Base-by-base conservation (phyloP, 1,140 invertebrate genomes). In the Zeugodacus cucurbitae region DNA sequence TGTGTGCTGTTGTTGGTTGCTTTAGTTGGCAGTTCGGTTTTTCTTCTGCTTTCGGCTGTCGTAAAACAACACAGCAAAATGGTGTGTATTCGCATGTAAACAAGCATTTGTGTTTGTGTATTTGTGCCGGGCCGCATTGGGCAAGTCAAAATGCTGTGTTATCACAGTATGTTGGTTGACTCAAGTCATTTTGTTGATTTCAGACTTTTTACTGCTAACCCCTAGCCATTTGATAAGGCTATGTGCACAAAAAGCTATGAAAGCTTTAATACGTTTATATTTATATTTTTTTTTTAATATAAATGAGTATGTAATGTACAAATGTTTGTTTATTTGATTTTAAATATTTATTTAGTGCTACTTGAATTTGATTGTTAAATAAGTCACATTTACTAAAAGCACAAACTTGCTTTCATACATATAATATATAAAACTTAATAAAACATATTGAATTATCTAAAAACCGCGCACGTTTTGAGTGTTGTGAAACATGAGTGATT, bases 61-160 rank as follows among this genome's bases (percentile, higher is more conserved):
- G 67, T 22, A 37, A 74, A 74, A 74, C 8, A 74, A 20, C 34
- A 74, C 34, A 74, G 32, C 67, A 74, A 74, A 74, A 74, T 74
- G 67, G 34, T 41, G 67, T 74, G 67, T 37, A 74, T 17, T 37
- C 32, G 20, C 41, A 32, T 41, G 34, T 32, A 32, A 62, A 62
- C 58, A 62, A n/a, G 58, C 58, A 62, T 62, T 7, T 10, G 14
- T 54, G 48, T 54, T 7, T 54, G n/a, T 62, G 58, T 62, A 62
- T 62, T 62, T 62, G 58, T 62, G 58, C 58, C 48, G 6, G 10
- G 1, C 22, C 58, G 6, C 22, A 17, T n/a, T 62, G 26, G 32
- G 5, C 34, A 74, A 74, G 67, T 74, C 67, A 74, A 74, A 74
- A n/a, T 74, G 67, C 67, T 74, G 67, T 74, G 67, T 37, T 74